phyloP scores from a whole-genome alignment of 92 coral and sea anemone genomes.

The Palythoa grandiflora region DNA sequence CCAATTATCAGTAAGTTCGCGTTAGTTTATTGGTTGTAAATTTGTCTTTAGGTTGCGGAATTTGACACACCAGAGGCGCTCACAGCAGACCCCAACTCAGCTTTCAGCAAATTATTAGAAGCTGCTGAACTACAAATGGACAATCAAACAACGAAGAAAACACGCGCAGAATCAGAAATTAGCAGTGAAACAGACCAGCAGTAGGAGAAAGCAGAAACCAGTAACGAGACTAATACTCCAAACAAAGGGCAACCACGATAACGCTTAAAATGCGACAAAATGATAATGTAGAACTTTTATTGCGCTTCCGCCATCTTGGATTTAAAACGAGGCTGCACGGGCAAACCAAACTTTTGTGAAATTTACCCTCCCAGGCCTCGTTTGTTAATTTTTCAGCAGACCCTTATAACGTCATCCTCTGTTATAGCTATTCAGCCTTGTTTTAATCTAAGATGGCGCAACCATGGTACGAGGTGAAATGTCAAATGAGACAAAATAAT shows the following conservation, averaged over 20 bases:
- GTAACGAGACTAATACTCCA: background rate
- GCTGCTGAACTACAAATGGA: slow-evolving; percentile 74
- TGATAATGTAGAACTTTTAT: background rate
- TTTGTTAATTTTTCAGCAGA: too few relatives aligned
- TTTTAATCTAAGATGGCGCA: background rate
- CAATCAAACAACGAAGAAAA: slow-evolving; percentile 33
- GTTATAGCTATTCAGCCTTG: too few relatives aligned
- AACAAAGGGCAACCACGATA: background rate
- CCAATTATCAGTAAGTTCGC: background rate
- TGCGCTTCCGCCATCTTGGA: too few relatives aligned
- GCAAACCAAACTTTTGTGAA: too few relatives aligned
- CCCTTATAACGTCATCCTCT: too few relatives aligned
- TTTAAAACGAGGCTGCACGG: too few relatives aligned
- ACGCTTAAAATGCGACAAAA: background rate
- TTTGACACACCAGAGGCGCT: slow-evolving; percentile 83
- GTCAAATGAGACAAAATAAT: background rate
- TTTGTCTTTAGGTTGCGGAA: slow-evolving; percentile 76
- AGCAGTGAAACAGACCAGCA: background rate
- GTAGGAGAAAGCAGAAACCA: background rate
- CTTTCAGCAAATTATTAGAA: slow-evolving; percentile 83
- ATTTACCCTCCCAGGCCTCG: too few relatives aligned
- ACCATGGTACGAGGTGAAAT: background rate
- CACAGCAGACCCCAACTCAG: slow-evolving; percentile 76
- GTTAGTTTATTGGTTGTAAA: background rate
- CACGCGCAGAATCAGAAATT: background rate